These are phyloP conservation scores for Novumbra hubbsi DNA, from an alignment of 2,797 vertebrate species.

Conservation along the genomic window DNA sequence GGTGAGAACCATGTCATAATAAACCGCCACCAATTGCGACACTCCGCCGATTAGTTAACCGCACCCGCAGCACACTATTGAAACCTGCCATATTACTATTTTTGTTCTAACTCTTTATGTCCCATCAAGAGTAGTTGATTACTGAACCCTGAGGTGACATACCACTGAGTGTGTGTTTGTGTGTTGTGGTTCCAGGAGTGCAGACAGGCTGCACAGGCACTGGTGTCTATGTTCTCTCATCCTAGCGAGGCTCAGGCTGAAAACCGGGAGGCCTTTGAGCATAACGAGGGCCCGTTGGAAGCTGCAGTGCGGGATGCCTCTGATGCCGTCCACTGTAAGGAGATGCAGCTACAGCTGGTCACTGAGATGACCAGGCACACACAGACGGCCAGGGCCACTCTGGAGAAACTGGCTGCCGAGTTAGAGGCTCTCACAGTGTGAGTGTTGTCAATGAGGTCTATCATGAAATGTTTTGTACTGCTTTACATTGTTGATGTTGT, in stretches of 20 bases:
- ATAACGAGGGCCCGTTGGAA: constrained; percentile 62
- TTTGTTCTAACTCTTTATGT: neutral
- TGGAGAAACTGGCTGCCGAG: constrained; percentile 73
- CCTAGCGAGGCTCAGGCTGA: constrained; percentile 34
- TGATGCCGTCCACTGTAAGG: constrained; percentile 73
- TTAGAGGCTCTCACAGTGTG: constrained; percentile 79
- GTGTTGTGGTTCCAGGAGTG: constrained; percentile 67
- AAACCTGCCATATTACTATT: neutral
- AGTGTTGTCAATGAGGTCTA: constrained; percentile 55
- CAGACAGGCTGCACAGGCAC: constrained; percentile 63
- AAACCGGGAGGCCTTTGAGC: constrained; percentile 43
- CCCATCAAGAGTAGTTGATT: neutral
- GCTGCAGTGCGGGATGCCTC: constrained; percentile 72
- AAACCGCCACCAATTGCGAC: neutral
- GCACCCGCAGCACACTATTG: neutral
- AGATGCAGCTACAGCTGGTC: constrained; percentile 74
- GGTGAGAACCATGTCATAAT: constrained; percentile 66
- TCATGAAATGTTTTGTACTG: neutral
- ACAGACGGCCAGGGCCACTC: constrained; percentile 53
- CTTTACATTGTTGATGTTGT: too few species aligned
- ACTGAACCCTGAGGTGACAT: neutral
- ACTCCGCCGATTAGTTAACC: neutral
- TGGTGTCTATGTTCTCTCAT: constrained; percentile 58
- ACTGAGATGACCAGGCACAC: constrained; percentile 73
- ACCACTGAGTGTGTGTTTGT: constrained; percentile 11